Conservation (phyloP, 2,797 vertebrate species). For the Epinephelus malabaricus region DNA sequence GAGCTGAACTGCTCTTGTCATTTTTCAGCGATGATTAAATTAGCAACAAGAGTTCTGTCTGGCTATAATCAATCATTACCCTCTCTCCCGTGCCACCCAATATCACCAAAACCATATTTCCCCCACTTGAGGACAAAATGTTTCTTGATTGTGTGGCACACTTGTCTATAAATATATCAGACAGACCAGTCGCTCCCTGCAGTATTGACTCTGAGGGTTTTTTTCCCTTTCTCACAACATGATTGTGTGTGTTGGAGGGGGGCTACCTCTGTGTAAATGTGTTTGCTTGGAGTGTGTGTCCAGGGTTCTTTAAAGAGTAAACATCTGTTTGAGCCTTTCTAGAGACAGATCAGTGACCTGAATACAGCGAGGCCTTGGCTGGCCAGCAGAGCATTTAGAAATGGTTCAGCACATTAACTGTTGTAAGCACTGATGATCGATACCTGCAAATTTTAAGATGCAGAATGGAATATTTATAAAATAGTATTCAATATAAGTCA, state of each 20-base stretch:
- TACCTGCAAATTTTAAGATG: conserved; percentile 5
- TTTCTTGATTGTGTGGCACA: conserved; percentile 83
- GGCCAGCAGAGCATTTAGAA: not conserved
- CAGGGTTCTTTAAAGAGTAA: conserved; percentile 59
- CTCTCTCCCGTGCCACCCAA: conserved; percentile 78
- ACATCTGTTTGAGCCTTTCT: conserved; percentile 73
- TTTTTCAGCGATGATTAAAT: conserved; percentile 84
- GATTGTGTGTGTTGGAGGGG: conserved; percentile 42
- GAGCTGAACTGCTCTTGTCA: conserved; percentile 73
- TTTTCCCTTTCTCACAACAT: conserved; percentile 33
- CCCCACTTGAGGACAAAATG: conserved; percentile 85
- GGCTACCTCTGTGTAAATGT: conserved; percentile 8
- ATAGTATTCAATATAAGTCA: not conserved
- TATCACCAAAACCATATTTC: conserved; percentile 85
- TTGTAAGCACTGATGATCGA: not conserved
- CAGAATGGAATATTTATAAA: not conserved
- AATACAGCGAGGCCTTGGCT: conserved; percentile 38
- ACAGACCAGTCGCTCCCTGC: conserved; percentile 66
- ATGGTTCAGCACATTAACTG: not conserved
- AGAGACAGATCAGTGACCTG: conserved; percentile 57
- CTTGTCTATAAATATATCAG: conserved; percentile 88
- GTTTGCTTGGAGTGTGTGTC: conserved; percentile 33
- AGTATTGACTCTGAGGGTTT: conserved; percentile 80
- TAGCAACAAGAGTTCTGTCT: conserved; percentile 85
- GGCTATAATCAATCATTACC: conserved; percentile 89